Percentiles rank a stretch among this genome's conserved stretches.
Evolutionary conservation across 2,797 vertebrate genomes (phyloP).

Genomic region (Melanotaenia boesemani): DNA sequence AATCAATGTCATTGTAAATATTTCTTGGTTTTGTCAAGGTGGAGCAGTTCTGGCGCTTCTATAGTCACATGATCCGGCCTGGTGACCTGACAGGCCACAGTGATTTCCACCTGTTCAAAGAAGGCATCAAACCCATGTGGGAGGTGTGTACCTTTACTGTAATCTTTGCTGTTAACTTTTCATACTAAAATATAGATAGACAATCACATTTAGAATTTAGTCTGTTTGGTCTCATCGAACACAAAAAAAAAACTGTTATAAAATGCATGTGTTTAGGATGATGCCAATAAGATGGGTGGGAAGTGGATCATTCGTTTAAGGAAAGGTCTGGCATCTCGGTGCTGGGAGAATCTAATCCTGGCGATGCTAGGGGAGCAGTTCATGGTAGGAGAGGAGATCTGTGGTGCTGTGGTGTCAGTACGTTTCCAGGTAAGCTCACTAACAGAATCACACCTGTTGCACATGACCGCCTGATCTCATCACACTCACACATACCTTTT

Average conservation of each 20-base stretch:
- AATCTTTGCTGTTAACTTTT: not conserved
- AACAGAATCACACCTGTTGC: not conserved
- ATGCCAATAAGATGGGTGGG: slow-evolving; percentile 89
- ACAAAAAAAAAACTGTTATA: not conserved
- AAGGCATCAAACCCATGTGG: slow-evolving; percentile 92
- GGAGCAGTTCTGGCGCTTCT: slow-evolving; percentile 91
- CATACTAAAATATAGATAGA: not conserved
- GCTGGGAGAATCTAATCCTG: slow-evolving; percentile 99
- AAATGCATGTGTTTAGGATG: slow-evolving; percentile 76
- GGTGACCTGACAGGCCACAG: slow-evolving; percentile 89
- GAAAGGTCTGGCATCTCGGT: slow-evolving; percentile 96
- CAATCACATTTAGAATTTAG: not conserved
- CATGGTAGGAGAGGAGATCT: slow-evolving; percentile 99
- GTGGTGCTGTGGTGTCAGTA: slow-evolving; percentile 96
- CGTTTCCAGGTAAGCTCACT: slow-evolving; percentile 89
- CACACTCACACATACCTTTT: not conserved
- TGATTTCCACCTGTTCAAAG: slow-evolving; percentile 90
- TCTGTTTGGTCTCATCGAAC: not conserved
- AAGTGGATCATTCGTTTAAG: slow-evolving; percentile 90
- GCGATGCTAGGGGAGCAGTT: slow-evolving; percentile 98
- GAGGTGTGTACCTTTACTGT: slow-evolving; percentile 74
- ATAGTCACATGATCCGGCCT: slow-evolving; percentile 90
- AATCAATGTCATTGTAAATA: not conserved
- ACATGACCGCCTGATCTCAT: too few species aligned
- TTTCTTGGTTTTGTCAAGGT: slow-evolving; percentile 72